A percentile compares a stretch with the other conserved stretches of the same genome.
Conservation (phyloP, 2,888 invertebrate genomes). For the Cantharis lateralis region DNA sequence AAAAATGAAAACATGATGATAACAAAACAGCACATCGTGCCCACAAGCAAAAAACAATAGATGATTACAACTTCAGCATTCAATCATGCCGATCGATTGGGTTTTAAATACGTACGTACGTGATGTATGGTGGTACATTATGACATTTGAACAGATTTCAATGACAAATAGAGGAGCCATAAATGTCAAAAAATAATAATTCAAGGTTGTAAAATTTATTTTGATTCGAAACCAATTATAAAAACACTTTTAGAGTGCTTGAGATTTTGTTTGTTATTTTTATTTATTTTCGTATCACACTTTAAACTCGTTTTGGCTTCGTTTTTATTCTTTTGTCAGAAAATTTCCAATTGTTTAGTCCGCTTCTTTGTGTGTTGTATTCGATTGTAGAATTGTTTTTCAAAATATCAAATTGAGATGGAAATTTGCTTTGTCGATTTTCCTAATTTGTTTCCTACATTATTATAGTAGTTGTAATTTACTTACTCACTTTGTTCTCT, state of each 20-base stretch:
- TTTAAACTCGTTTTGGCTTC: slow-evolving; percentile 14
- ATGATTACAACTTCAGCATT: neutral
- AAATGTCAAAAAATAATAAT: neutral
- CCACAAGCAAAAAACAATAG: neutral
- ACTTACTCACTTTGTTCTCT: neutral
- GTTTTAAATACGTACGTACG: neutral
- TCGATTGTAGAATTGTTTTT: slow-evolving; percentile 18
- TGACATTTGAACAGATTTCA: neutral
- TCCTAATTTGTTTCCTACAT: neutral
- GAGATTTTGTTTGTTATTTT: neutral
- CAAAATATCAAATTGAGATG: slow-evolving; percentile 7
- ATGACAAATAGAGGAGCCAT: neutral
- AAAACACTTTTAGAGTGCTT: neutral
- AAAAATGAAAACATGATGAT: neutral
- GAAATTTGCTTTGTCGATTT: slow-evolving; percentile 4
- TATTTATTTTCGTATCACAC: slow-evolving; percentile 16
- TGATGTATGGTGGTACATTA: neutral
- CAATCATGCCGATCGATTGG: neutral
- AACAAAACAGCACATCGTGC: neutral
- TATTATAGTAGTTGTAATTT: neutral
- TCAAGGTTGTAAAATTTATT: neutral
- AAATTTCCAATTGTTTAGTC: slow-evolving; percentile 18
- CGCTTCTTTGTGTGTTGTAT: slow-evolving; percentile 2
- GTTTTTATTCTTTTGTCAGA: slow-evolving; percentile 12
- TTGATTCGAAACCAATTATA: neutral